These are phyloP conservation scores for Vanessa cardui DNA, from an alignment of 2,888 invertebrate species.

Conservation along the genomic window DNA sequence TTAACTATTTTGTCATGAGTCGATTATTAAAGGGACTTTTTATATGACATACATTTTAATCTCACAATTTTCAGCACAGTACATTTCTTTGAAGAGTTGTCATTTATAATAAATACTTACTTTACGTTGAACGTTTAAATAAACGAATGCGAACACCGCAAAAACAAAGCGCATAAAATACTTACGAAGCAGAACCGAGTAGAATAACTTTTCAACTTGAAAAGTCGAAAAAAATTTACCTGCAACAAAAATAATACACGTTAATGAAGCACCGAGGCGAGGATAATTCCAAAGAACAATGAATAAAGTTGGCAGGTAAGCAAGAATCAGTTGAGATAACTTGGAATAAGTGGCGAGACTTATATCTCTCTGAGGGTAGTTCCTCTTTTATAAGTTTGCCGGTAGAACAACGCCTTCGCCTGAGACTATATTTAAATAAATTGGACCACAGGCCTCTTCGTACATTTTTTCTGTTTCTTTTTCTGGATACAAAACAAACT, in stretches of 20 bases:
- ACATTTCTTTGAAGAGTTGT: no score
- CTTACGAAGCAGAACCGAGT: conserved; percentile 23
- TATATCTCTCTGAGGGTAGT: conserved; percentile 4
- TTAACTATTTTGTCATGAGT: no score
- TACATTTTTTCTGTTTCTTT: no score
- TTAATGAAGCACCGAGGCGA: conserved; percentile 19
- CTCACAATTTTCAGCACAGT: no score
- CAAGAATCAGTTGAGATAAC: conserved; percentile 4
- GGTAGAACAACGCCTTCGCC: no score
- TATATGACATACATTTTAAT: no score
- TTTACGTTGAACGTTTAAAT: background rate
- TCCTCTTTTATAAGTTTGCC: background rate
- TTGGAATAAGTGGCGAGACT: conserved; percentile 11
- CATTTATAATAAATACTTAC: no score
- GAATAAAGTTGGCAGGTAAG: conserved; percentile 17
- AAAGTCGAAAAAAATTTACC: conserved; percentile 28
- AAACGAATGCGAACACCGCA: background rate
- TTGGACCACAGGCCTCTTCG: no score
- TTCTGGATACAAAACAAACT: no score
- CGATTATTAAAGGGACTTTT: no score
- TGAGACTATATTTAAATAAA: no score
- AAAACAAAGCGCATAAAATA: conserved; percentile 15
- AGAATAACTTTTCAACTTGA: conserved; percentile 10
- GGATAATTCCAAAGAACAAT: conserved; percentile 14
- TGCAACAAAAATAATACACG: conserved; percentile 35